Evolutionary conservation across 2,113 vertebrate species (phyloP).

Genomic region (Pituophis catenifer): DNA sequence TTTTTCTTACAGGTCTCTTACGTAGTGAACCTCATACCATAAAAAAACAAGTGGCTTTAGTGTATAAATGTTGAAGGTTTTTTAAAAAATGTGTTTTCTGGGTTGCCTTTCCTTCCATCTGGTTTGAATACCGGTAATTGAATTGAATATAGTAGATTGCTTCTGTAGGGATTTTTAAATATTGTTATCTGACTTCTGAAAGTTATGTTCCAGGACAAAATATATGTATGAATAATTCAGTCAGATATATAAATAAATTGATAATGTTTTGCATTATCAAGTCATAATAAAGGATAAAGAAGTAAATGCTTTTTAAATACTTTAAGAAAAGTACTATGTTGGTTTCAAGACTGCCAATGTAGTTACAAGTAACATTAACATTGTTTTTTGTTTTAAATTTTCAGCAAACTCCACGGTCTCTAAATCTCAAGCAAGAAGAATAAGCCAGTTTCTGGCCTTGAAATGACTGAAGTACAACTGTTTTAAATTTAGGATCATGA

Average conservation of each 20-base stretch:
- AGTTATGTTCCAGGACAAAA: not conserved
- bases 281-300: not conserved
- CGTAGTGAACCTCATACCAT: not conserved
- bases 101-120: not conserved
- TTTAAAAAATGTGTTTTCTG: not conserved
- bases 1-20: not conserved
- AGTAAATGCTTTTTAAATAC: not conserved
- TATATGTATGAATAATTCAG: not conserved
- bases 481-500: not conserved
- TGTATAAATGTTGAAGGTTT: not conserved
- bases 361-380: not conserved
- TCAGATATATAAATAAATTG: not conserved
- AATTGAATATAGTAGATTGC: not conserved
- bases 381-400: conserved; percentile 67
- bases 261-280: not conserved
- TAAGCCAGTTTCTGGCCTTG: not conserved
- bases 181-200: not conserved
- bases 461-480: not conserved
- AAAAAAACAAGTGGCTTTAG: not conserved
- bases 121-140: not conserved
- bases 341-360: not conserved
- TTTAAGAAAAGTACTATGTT: not conserved
- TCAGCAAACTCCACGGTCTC: conserved; percentile 77
- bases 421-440: conserved; percentile 53
- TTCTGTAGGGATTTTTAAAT: not conserved